These are phyloP conservation scores for Euspilapteryx auroguttella DNA, from an alignment of 2,888 invertebrate genomes.

Conservation along the genomic window DNA sequence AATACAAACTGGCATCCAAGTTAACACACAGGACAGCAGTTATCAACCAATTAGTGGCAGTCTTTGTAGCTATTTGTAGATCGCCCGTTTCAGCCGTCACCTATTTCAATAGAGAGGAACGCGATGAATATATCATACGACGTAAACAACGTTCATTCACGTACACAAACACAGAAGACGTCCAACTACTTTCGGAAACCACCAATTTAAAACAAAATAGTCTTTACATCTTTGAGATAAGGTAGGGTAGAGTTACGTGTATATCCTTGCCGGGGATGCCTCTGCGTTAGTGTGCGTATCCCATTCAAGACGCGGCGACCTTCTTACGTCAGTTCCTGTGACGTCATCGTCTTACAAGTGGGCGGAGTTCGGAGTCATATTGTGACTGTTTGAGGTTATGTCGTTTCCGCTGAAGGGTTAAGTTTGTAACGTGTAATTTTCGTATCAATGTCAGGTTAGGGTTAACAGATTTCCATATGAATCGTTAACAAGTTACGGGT, in stretches of 20 bases:
- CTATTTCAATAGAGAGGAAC: constrained; percentile 41
- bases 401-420: constrained; percentile 35
- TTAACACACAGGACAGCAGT: no score
- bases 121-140: constrained; percentile 20
- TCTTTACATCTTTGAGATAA: no score
- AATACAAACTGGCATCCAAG: no score
- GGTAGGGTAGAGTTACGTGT: not conserved
- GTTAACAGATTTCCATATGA: constrained; percentile 1
- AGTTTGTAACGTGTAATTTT: constrained; percentile 23
- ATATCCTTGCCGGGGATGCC: not conserved
- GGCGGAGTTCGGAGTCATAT: constrained; percentile 33
- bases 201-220: no score
- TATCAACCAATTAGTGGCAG: constrained; percentile 34
- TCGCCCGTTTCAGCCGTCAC: constrained; percentile 23
- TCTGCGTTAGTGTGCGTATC: constrained; percentile 27
- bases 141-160: constrained; percentile 28
- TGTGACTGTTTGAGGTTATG: constrained; percentile 32
- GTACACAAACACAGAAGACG: constrained; percentile 10
- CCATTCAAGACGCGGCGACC: constrained; percentile 40
- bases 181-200: no score
- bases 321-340: constrained; percentile 47
- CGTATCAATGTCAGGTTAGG: constrained; percentile 6
- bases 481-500: no score
- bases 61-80: constrained; percentile 28
- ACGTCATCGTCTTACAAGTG: constrained; percentile 47